Evolutionary conservation across 2,888 invertebrate genomes (phyloP), one percentile per base, ranked within the genome.

Genomic region (Euplexia lucipara): DNA sequence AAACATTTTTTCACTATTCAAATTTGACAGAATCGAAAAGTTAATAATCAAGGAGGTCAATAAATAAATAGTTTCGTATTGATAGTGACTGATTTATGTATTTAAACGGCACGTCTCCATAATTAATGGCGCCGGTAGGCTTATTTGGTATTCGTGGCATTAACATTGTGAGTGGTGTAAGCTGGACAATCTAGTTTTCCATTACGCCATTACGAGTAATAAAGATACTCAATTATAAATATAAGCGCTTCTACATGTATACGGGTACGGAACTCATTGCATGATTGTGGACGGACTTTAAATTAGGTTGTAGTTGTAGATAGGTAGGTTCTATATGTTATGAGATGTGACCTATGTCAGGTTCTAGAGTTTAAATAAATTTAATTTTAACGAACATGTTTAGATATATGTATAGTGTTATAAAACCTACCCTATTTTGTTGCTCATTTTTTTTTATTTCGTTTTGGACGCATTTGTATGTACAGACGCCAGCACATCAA

Each of bases 141-240:
- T 81, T 88, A 86, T 87, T 87, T 84, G 83, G 84, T 87, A 86
- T 87, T 83, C 84, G 75, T 70, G 61, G 67, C 78, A 85, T 84
- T 85, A 85, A 85, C 82, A 83, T 84, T 84, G 80, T 82, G 79
- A 83, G 81, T 75, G 66, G 78, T 81, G 18, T 58, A n/a, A 34
- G 75, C 83, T 75, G 82, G 85, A 83, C 81, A 83, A 81, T 87
- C 89, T 86, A 84, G 87, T 88, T 87, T 82, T 84, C 83, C 81
- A 86, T 81, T 77, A 80, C 39, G 39, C 16, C 14, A 7, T 26
- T 39, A 30, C 70, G 60, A 66, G 59, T 66, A 65, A 75, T 71
- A 65, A 62, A 75, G 54, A 68, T 79, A 77, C 73, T 73, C 80
- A 80, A 3, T 3, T 26, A 26, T 26, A 26, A 2, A 2, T 75